These are phyloP conservation scores for Paracyprichromis sp. DNA, from an alignment of 2,113 vertebrate species.

Conservation along the genomic window DNA sequence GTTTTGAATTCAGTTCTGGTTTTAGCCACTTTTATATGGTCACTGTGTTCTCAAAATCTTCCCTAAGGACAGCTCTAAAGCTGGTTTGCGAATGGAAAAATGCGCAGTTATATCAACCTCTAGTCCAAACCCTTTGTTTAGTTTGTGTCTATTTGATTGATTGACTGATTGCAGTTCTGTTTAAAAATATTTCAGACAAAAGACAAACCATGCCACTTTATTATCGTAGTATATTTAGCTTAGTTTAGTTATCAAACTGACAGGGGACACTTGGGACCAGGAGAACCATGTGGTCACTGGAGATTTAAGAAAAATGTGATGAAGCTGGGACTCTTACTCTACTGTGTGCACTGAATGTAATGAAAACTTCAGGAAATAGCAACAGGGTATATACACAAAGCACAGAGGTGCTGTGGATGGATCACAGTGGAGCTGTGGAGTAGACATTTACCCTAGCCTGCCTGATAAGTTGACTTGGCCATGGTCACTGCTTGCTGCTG, in stretches of 20 bases:
- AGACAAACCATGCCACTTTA: background rate
- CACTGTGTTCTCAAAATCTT: background rate
- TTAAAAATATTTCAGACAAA: background rate
- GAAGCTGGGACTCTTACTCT: background rate
- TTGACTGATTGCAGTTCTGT: background rate
- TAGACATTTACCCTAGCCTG: background rate
- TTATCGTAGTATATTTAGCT: background rate
- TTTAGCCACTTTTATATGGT: background rate
- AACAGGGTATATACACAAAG: background rate
- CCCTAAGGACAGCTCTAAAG: background rate
- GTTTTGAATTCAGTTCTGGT: background rate
- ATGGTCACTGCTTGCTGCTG: background rate
- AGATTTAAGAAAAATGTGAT: background rate
- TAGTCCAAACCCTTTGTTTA: background rate
- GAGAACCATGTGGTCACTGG: background rate
- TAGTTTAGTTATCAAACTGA: background rate
- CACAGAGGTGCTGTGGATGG: background rate
- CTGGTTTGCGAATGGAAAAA: background rate
- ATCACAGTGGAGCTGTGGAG: background rate
- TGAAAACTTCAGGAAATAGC: background rate
- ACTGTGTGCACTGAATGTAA: background rate
- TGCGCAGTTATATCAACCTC: background rate
- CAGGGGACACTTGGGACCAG: background rate
- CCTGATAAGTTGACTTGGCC: background rate
- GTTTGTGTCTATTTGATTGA: background rate